Percentiles rank a stretch among this genome's conserved stretches.
These are phyloP conservation scores for Lanistes nyassanus DNA, from an alignment of 1,140 invertebrate species.

Conservation along the genomic window DNA sequence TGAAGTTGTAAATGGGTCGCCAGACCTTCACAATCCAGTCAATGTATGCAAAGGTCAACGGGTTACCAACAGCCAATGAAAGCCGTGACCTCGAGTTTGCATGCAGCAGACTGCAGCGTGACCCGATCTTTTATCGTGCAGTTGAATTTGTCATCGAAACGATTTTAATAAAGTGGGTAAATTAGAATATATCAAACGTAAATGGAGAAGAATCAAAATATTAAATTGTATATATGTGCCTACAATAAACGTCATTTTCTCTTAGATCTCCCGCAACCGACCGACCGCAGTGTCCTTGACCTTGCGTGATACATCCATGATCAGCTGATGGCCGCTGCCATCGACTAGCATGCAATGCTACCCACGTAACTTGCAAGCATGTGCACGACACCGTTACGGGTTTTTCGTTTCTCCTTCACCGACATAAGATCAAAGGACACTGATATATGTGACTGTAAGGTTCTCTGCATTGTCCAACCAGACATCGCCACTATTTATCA, in stretches of 20 bases:
- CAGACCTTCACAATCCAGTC: neutral
- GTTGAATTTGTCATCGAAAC: neutral
- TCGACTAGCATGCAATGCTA: neutral
- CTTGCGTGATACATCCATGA: conserved; percentile 18
- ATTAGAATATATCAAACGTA: neutral
- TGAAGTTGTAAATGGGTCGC: neutral
- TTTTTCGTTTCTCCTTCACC: neutral
- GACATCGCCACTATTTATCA: neutral
- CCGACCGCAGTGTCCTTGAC: conserved; percentile 2
- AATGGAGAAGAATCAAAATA: neutral
- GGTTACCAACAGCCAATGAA: conserved; percentile 20
- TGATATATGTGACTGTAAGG: neutral
- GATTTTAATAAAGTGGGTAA: neutral
- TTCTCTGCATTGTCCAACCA: neutral
- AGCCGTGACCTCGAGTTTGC: conserved; percentile 5
- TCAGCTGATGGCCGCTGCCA: conserved; percentile 5
- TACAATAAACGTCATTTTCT: neutral
- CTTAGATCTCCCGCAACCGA: neutral
- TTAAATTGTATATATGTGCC: neutral
- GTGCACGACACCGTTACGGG: neutral
- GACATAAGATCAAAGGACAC: neutral
- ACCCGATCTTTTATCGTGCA: neutral
- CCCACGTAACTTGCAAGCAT: neutral
- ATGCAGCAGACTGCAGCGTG: neutral
- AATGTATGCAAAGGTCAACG: conserved; percentile 18